A percentile compares a stretch with the other conserved stretches of the same genome.
phyloP scores from a whole-genome alignment of 2,797 vertebrate genomes.

The Coregonus suidteri region DNA sequence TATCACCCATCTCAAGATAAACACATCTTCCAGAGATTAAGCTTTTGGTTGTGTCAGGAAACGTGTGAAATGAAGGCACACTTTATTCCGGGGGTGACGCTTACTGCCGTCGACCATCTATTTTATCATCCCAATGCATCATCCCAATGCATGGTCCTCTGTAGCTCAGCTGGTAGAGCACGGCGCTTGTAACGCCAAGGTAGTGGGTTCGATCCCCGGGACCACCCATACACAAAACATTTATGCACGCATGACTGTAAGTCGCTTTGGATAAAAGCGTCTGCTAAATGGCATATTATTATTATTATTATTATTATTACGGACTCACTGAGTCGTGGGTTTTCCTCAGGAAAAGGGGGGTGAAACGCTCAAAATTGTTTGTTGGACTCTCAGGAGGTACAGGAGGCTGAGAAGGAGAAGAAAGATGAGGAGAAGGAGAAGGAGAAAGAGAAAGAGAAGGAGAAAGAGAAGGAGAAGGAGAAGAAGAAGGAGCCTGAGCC shows the following conservation, averaged over 20 bases:
- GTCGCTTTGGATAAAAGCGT: too few relatives aligned
- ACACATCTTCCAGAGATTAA: not conserved
- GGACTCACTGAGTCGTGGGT: not conserved
- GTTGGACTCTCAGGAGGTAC: constrained; percentile 68
- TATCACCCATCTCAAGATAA: not conserved
- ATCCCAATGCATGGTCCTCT: too few relatives aligned
- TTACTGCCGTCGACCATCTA: too few relatives aligned
- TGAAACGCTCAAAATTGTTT: not conserved
- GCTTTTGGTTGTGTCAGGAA: not conserved
- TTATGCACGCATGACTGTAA: too few relatives aligned
- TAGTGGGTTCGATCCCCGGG: too few relatives aligned
- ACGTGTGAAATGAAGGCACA: not conserved
- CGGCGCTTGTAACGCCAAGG: too few relatives aligned
- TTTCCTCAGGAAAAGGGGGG: not conserved
- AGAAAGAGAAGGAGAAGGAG: constrained; percentile 95
- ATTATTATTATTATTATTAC: not conserved
- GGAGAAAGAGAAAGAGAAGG: constrained; percentile 97
- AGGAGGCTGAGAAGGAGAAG: constrained; percentile 78
- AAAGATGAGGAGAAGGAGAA: constrained; percentile 84
- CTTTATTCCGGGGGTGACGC: too few relatives aligned
- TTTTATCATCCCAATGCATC: not conserved
- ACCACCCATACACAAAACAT: too few relatives aligned
- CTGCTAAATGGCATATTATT: too few relatives aligned
- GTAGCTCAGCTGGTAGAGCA: too few relatives aligned
- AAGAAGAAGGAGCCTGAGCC: constrained; percentile 98